Base-by-base conservation (phyloP, 2,888 invertebrate genomes). In the Metopia argyrocephala region DNA sequence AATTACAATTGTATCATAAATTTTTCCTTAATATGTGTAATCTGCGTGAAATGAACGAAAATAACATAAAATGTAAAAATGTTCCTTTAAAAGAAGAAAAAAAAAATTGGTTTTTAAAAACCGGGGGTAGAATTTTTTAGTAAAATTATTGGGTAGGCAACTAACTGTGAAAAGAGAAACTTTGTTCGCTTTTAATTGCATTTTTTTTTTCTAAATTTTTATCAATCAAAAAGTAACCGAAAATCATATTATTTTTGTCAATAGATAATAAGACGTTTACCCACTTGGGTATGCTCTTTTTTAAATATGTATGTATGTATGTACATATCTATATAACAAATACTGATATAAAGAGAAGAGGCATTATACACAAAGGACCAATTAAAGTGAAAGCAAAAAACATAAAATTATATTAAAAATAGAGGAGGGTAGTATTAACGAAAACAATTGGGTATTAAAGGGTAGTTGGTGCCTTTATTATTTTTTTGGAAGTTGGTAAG, bases 11-110 rank as follows among this genome's bases (percentile, higher is more conserved):
- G 78, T 65, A 70, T 78, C 84, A 84, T 85, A 85, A 84, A 82
- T 80, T 83, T 75, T 69, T 83, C 85, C 84, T 38, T 87, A 87
- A 88, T 88, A 86, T 85, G 80, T 83, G 82, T 84, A 86, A 87
- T 86, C 86, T 86, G 86, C 85, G 85, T 88, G 86, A 87, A 87
- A 87, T 87, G 85, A 88, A 87, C 86, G 84, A 64, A 54, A 65
- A 12, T 56, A 56, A 56, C 25, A 64, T 45, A 57, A 28, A 57
- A 23, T 9, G 28, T 18, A 57, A n/a, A n/a, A n/a, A n/a, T n/a
- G n/a, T n/a, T n/a, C 15, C 27, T 52, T n/a, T 25, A 48, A 59
- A 27, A 23, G 52, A 61, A 52, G 25, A 54, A 15, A 25, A 15
- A 20, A 52, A 25, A 27, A 18, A 20, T n/a, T n/a, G n/a, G n/a